A percentile compares a stretch with the other conserved stretches of the same genome.
Conservation (phyloP, 2,113 vertebrate species). For the Paradisaea rubra region DNA sequence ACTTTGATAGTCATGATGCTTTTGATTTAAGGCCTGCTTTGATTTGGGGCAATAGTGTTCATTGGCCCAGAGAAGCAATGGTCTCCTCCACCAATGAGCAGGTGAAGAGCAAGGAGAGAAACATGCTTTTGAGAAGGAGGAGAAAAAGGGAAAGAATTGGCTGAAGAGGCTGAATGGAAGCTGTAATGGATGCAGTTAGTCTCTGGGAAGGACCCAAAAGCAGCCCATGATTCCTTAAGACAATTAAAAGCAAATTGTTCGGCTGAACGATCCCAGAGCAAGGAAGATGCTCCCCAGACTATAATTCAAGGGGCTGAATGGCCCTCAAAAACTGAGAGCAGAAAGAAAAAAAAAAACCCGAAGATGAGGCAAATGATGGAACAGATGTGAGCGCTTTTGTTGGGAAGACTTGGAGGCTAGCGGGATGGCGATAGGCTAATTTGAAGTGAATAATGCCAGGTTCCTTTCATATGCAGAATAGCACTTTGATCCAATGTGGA, state of each 20-base stretch:
- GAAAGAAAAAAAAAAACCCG: background rate
- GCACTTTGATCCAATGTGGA: conserved; percentile 73
- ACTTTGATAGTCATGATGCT: conserved; percentile 75
- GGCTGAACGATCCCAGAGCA: conserved; percentile 33
- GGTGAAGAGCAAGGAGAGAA: conserved; percentile 48
- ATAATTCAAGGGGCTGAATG: conserved; percentile 82
- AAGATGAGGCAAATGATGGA: conserved; percentile 65
- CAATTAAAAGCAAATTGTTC: conserved; percentile 47
- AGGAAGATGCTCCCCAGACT: conserved; percentile 53
- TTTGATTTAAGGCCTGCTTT: conserved; percentile 73
- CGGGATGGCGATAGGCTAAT: conserved; percentile 70
- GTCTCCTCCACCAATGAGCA: background rate
- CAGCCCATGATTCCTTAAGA: background rate
- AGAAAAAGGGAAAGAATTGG: conserved; percentile 46
- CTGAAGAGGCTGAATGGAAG: conserved; percentile 4
- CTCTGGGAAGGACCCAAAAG: background rate
- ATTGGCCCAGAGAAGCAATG: background rate
- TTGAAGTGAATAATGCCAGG: conserved; percentile 65
- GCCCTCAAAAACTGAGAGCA: conserved; percentile 61
- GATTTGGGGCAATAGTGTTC: conserved; percentile 54
- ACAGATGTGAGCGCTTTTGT: conserved; percentile 76
- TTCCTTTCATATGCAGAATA: conserved; percentile 79
- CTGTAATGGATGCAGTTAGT: conserved; percentile 26
- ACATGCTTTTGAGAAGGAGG: background rate
- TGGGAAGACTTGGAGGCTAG: conserved; percentile 60